Evolutionary conservation across 2,113 vertebrate species (phyloP).

Genomic region (Vombatus ursinus): DNA sequence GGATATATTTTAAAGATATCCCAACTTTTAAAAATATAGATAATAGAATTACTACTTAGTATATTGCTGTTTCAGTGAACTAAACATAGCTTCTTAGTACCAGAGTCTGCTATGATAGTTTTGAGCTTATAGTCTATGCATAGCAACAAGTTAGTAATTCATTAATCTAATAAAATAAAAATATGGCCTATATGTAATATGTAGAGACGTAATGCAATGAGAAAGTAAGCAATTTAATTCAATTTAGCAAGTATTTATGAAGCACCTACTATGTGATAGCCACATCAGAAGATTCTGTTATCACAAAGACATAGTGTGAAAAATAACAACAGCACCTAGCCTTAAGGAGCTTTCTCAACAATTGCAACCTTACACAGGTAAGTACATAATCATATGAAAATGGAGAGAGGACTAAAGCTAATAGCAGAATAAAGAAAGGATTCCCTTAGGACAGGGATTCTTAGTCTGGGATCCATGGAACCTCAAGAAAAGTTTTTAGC

Average conservation of each 20-base stretch:
- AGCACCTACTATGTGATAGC: background rate
- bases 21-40: background rate
- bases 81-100: background rate
- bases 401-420: background rate
- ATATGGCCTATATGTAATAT: background rate
- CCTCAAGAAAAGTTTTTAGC: background rate
- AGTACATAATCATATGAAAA: background rate
- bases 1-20: background rate
- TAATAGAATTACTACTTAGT: background rate
- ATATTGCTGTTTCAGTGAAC: background rate
- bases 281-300: background rate
- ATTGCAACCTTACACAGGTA: background rate
- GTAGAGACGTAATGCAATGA: background rate
- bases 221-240: background rate
- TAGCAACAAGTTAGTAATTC: background rate
- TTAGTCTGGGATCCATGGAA: background rate
- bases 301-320: background rate
- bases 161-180: background rate
- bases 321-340: background rate
- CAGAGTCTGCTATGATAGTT: background rate
- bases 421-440: background rate
- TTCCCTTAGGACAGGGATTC: background rate
- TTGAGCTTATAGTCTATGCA: background rate
- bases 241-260: background rate
- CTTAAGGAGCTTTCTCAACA: background rate